Conservation (phyloP, 2,113 vertebrate species). For the Leucopsar rothschildi region DNA sequence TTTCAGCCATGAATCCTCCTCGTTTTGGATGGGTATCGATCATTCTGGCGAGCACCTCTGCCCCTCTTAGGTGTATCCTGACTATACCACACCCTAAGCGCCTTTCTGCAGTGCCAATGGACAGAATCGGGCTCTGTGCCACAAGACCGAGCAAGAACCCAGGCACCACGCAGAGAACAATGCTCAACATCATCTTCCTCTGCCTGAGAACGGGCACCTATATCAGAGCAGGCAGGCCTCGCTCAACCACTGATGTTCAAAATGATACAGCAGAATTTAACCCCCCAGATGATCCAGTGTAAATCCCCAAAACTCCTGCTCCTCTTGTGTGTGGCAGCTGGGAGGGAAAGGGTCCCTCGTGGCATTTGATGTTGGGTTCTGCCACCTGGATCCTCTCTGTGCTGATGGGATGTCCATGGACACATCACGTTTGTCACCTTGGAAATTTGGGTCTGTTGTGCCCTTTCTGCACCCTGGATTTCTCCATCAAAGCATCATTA, state of each 20-base stretch:
- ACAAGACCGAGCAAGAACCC: background rate
- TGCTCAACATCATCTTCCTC: background rate
- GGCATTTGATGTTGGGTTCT: background rate
- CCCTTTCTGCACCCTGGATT: background rate
- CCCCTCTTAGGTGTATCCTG: background rate
- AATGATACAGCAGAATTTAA: background rate
- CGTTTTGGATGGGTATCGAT: background rate
- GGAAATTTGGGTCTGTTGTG: background rate
- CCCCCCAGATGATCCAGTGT: rapidly evolving
- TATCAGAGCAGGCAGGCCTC: background rate
- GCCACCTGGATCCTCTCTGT: background rate
- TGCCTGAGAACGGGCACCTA: background rate
- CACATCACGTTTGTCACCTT: rapidly evolving
- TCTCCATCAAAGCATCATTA: background rate
- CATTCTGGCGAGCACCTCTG: slow-evolving; percentile 9
- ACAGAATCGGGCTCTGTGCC: background rate
- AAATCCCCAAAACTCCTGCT: background rate
- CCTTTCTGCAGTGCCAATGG: slow-evolving; percentile 47
- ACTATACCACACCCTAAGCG: slow-evolving; percentile 51
- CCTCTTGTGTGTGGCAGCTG: background rate
- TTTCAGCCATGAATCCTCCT: slow-evolving; percentile 10
- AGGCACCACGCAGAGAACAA: background rate
- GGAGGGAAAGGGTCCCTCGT: background rate
- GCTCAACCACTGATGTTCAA: rapidly evolving
- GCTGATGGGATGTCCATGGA: background rate